Evolutionary conservation across 1,140 invertebrate genomes (phyloP).

Genomic region (Ceratina calcarata): DNA sequence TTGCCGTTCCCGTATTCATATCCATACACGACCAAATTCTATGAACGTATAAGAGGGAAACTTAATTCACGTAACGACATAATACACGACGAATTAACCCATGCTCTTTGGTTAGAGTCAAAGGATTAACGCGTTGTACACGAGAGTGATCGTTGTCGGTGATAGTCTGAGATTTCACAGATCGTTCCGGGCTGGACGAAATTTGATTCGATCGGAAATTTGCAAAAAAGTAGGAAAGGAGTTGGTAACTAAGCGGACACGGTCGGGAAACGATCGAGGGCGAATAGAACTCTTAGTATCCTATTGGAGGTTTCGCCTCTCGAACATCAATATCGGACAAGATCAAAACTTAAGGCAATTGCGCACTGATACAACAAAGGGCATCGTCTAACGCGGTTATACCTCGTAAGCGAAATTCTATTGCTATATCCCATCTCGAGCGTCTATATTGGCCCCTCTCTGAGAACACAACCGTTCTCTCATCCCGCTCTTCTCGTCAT

Average conservation of each 20-base stretch:
- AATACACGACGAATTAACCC: too few relatives aligned
- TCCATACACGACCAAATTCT: conserved; percentile 15
- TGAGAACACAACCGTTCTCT: conserved; percentile 56
- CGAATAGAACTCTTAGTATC: conserved; percentile 53
- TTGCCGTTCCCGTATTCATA: conserved; percentile 14
- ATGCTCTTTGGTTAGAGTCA: too few relatives aligned
- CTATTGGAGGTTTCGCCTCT: conserved; percentile 55
- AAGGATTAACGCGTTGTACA: too few relatives aligned
- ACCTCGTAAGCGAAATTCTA: conserved; percentile 73
- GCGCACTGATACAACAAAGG: conserved; percentile 74
- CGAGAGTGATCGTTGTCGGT: too few relatives aligned
- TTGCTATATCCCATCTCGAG: conserved; percentile 72
- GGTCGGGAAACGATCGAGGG: conserved; percentile 23
- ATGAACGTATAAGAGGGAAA: not conserved
- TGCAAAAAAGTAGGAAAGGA: not conserved
- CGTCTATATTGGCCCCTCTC: conserved; percentile 63
- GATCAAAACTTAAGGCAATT: conserved; percentile 75
- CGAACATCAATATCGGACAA: conserved; percentile 70
- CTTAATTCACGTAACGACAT: too few relatives aligned
- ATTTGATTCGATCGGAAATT: conserved; percentile 30
- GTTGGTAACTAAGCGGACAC: conserved; percentile 21
- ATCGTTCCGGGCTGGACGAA: not conserved
- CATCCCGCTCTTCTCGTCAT: conserved; percentile 51
- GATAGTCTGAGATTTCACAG: not conserved
- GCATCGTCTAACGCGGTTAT: conserved; percentile 73